A percentile compares a stretch with the other conserved stretches of the same genome.
These are phyloP conservation scores for Apeira syringaria DNA, from an alignment of 2,888 invertebrate species.

Conservation along the genomic window DNA sequence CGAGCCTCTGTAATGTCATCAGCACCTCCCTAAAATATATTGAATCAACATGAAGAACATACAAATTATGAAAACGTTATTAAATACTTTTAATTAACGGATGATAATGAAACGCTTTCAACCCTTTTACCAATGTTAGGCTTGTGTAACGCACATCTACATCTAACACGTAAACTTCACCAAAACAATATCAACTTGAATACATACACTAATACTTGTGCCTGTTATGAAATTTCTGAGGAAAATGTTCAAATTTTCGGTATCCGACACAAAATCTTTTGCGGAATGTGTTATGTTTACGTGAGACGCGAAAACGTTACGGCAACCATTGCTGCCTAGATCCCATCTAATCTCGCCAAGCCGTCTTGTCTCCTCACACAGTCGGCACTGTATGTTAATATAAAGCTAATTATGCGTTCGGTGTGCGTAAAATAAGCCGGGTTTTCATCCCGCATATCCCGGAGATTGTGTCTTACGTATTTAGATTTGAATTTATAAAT, in stretches of 20 bases:
- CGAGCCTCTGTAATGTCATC: too few species aligned
- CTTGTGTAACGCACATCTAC: not conserved
- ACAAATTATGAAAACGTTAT: too few species aligned
- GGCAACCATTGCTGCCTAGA: conserved; percentile 35
- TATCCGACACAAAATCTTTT: conserved; percentile 28
- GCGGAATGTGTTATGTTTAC: conserved; percentile 22
- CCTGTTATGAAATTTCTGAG: conserved; percentile 26
- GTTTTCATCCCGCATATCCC: conserved; percentile 40
- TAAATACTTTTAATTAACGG: too few species aligned
- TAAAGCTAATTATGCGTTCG: conserved; percentile 75
- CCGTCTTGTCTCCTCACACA: conserved; percentile 35
- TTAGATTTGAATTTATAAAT: conserved; percentile 50
- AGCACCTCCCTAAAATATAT: too few species aligned
- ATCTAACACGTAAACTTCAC: conserved; percentile 28
- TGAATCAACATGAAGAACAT: too few species aligned
- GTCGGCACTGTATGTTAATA: conserved; percentile 57
- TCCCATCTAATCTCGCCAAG: conserved; percentile 50
- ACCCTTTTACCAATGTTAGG: too few species aligned
- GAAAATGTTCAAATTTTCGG: conserved; percentile 30
- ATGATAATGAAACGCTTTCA: too few species aligned
- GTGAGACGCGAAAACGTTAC: conserved; percentile 17
- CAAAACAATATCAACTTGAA: conserved; percentile 20
- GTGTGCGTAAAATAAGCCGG: conserved; percentile 65
- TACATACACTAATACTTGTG: conserved; percentile 24
- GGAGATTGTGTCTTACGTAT: conserved; percentile 50